Conservation (phyloP, 2,888 invertebrate species). For the Drymonia ruficornis region DNA sequence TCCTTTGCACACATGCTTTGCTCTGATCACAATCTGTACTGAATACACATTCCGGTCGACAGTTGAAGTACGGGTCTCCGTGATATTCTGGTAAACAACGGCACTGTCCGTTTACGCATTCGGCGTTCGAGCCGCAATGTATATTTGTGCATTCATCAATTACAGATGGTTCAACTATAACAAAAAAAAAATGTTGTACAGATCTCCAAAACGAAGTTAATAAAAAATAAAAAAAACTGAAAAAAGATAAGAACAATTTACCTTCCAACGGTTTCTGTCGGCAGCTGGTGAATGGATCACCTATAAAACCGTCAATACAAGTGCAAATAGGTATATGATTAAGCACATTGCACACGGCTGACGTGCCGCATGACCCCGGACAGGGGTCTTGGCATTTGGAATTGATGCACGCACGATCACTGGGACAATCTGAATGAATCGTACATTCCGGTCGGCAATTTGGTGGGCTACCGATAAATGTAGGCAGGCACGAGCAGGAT, state of each 20-base stretch:
- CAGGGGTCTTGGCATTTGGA: constrained; percentile 92
- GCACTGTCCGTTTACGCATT: constrained; percentile 88
- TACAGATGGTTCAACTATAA: constrained; percentile 61
- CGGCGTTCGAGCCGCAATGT: constrained; percentile 88
- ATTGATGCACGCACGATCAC: constrained; percentile 90
- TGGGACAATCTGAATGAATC: constrained; percentile 90
- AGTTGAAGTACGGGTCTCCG: constrained; percentile 90
- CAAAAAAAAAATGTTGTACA: no score
- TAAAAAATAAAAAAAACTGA: no score
- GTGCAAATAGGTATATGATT: constrained; percentile 91
- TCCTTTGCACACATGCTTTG: constrained; percentile 89
- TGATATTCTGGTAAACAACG: constrained; percentile 89
- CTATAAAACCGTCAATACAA: constrained; percentile 89
- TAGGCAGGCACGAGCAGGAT: constrained; percentile 87
- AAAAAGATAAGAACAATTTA: constrained; percentile 40
- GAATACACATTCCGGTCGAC: constrained; percentile 91
- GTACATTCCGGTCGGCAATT: constrained; percentile 89
- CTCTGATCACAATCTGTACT: constrained; percentile 89
- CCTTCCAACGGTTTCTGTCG: constrained; percentile 80
- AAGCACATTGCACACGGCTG: constrained; percentile 86
- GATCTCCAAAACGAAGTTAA: no score
- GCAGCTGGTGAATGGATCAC: constrained; percentile 89
- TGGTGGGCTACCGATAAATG: constrained; percentile 89
- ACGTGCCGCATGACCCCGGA: constrained; percentile 89
- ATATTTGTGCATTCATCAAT: constrained; percentile 88